Conservation (phyloP, 2,888 invertebrate genomes). For the Pedicia rivosa region DNA sequence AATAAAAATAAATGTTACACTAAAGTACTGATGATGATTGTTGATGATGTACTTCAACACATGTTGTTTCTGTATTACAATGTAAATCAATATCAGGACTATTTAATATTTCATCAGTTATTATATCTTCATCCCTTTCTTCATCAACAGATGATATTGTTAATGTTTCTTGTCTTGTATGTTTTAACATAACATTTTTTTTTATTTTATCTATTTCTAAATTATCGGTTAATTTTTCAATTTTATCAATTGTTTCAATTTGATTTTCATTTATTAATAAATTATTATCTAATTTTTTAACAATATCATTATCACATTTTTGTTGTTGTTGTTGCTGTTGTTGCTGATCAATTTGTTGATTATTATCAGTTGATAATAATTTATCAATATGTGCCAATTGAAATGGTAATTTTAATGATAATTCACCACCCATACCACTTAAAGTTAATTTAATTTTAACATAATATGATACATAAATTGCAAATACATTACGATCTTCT, state of each 20-base stretch:
- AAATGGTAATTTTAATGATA: slow-evolving; percentile 67
- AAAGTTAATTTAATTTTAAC: slow-evolving; percentile 72
- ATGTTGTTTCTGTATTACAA: slow-evolving; percentile 3
- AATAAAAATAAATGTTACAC: too few species aligned
- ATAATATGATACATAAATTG: slow-evolving; percentile 82
- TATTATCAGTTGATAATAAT: slow-evolving; percentile 2
- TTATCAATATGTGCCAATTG: slow-evolving; percentile 46
- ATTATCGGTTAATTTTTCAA: slow-evolving; percentile 2
- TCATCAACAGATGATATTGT: slow-evolving; percentile 4
- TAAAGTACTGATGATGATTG: too few species aligned
- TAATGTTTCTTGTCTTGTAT: slow-evolving; percentile 1
- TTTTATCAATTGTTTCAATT: slow-evolving; percentile 1
- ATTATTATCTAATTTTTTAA: background rate
- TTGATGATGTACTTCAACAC: slow-evolving; percentile 5
- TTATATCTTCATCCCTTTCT: slow-evolving; percentile 1
- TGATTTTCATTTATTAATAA: background rate
- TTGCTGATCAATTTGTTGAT: background rate
- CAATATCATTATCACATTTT: background rate
- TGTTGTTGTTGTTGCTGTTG: background rate
- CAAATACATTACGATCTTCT: slow-evolving; percentile 75
- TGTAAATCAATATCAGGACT: slow-evolving; percentile 1
- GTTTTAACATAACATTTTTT: slow-evolving; percentile 2
- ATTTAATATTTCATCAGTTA: background rate
- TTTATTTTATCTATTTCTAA: background rate
- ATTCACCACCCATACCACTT: slow-evolving; percentile 65